Conservation (phyloP, 1,140 invertebrate species). For the Halyomorpha halys region DNA sequence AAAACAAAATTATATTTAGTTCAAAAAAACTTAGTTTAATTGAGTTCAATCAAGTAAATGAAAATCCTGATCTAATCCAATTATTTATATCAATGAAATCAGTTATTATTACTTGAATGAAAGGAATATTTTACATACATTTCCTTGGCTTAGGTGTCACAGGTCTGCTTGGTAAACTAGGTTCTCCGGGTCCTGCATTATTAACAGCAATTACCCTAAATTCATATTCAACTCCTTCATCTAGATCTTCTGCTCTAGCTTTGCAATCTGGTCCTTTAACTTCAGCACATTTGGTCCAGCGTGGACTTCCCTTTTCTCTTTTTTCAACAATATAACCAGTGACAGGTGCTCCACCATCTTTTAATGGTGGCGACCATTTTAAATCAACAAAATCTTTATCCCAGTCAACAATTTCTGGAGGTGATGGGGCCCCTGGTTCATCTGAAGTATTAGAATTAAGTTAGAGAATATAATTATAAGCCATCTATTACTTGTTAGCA, state of each 20-base stretch:
- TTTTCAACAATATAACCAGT: slow-evolving; percentile 91
- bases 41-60: no score
- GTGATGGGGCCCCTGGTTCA: slow-evolving; percentile 80
- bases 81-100: no score
- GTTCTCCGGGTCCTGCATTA: slow-evolving; percentile 67
- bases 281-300: slow-evolving; percentile 79
- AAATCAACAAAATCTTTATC: slow-evolving; percentile 90
- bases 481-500: background rate
- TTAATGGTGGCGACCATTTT: slow-evolving; percentile 78
- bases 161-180: slow-evolving; percentile 58
- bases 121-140: slow-evolving; percentile 47
- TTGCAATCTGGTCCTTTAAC: slow-evolving; percentile 64
- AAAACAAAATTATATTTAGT: no score
- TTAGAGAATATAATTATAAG: background rate
- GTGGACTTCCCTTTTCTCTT: slow-evolving; percentile 73
- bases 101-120: no score
- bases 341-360: slow-evolving; percentile 86
- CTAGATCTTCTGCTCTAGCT: slow-evolving; percentile 63
- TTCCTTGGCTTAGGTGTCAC: slow-evolving; percentile 75
- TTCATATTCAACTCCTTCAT: slow-evolving; percentile 78
- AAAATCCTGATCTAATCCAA: no score
- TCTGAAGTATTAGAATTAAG: slow-evolving; percentile 42
- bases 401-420: slow-evolving; percentile 84
- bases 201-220: slow-evolving; percentile 77
- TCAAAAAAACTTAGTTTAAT: no score